Percentiles rank a stretch among this genome's conserved stretches.
Conservation (phyloP, 64 coral and sea anemone genomes). For the Pachyseris speciosa region DNA sequence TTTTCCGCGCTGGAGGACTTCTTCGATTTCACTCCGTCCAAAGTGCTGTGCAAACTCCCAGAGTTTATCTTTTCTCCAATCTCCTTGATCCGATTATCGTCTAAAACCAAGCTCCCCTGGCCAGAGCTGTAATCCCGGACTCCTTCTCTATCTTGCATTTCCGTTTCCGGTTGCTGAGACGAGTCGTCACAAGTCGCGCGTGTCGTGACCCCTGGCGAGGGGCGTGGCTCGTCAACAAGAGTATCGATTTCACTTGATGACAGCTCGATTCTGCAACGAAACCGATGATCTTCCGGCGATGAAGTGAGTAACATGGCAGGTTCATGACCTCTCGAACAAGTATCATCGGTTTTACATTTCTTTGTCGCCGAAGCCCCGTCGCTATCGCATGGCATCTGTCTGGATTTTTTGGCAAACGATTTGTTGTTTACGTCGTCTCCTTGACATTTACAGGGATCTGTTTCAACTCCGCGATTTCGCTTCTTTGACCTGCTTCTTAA, state of each 20-base stretch:
- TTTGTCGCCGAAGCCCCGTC: not conserved
- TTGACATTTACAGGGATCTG: not conserved
- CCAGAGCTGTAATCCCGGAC: not conserved
- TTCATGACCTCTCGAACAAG: not conserved
- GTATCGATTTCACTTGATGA: constrained; percentile 30
- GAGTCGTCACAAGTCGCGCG: not conserved
- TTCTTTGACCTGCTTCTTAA: constrained; percentile 3
- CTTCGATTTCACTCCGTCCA: not conserved
- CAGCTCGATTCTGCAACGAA: not conserved
- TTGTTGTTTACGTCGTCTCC: not conserved
- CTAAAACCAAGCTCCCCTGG: not conserved
- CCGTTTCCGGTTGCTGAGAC: constrained; percentile 26
- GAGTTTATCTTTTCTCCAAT: not conserved
- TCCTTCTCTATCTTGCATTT: not conserved
- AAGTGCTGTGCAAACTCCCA: not conserved
- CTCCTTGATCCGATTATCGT: not conserved
- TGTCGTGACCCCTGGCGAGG: not conserved
- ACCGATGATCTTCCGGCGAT: not conserved
- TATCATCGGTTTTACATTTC: not conserved
- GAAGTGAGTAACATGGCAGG: not conserved
- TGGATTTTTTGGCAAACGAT: not conserved
- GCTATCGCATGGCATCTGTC: not conserved
- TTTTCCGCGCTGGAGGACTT: not conserved
- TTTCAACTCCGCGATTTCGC: not conserved
- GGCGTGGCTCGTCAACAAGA: not conserved